Evolutionary conservation across 2,113 vertebrate genomes (phyloP).

Genomic region (Erpornis zantholeuca): DNA sequence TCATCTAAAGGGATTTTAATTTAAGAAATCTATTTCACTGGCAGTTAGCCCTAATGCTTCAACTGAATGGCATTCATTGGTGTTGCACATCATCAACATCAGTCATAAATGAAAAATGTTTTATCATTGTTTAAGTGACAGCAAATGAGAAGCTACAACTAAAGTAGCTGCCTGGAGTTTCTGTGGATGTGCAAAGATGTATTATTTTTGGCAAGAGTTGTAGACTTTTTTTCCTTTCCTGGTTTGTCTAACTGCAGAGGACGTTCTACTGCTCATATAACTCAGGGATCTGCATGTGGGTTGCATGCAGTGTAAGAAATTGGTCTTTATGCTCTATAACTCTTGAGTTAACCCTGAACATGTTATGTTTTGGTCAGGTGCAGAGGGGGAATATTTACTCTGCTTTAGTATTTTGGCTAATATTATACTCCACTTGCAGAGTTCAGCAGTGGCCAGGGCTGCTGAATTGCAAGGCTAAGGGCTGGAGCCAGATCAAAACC

Average conservation of each 20-base stretch:
- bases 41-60: conserved; percentile 19
- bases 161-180: not conserved
- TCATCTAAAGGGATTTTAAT: conserved; percentile 31
- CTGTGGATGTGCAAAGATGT: not conserved
- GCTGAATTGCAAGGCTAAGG: not conserved
- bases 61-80: not conserved
- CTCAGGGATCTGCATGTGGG: not conserved
- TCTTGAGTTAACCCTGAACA: not conserved
- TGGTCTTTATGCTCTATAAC: not conserved
- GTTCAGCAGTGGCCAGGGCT: not conserved
- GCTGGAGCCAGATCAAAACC: not conserved
- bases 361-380: not conserved
- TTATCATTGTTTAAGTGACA: not conserved
- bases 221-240: not conserved
- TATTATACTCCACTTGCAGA: not conserved
- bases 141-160: not conserved
- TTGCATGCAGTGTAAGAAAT: not conserved
- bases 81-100: not conserved
- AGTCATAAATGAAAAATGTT: not conserved
- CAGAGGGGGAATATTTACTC: not conserved
- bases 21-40: conserved; percentile 10
- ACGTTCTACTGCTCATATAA: not conserved
- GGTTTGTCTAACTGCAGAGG: not conserved
- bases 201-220: not conserved
- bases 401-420: not conserved